Conservation (phyloP, 2,888 invertebrate genomes). For the Ophraella communa region DNA sequence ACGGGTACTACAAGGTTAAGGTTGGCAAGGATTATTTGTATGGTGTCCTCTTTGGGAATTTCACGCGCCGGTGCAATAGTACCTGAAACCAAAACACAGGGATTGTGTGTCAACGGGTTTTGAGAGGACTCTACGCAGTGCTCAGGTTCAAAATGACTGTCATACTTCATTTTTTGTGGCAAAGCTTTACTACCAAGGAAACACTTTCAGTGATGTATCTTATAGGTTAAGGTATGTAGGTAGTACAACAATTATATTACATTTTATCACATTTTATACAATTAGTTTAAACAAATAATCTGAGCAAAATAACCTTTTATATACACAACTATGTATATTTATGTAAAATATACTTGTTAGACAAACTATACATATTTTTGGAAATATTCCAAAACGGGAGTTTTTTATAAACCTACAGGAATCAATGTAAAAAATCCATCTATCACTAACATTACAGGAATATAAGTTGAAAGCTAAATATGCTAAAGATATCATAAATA, state of each 20-base stretch:
- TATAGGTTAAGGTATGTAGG: slow-evolving; percentile 6
- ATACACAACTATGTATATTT: not conserved
- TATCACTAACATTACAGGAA: no score
- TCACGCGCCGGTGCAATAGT: slow-evolving; percentile 92
- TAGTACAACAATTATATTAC: not conserved
- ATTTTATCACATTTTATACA: not conserved
- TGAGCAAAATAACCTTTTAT: not conserved
- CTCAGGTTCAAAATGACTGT: slow-evolving; percentile 32
- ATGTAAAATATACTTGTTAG: no score
- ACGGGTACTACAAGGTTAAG: slow-evolving; percentile 93
- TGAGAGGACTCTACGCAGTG: slow-evolving; percentile 27
- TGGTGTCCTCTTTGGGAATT: slow-evolving; percentile 82
- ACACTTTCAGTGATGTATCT: slow-evolving; percentile 2
- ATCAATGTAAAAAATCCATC: no score
- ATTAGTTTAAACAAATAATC: not conserved
- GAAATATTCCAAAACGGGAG: no score
- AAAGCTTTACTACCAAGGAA: slow-evolving; percentile 29
- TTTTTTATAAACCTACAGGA: no score
- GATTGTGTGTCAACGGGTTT: slow-evolving; percentile 39
- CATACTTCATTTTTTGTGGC: slow-evolving; percentile 33
- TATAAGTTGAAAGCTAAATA: no score
- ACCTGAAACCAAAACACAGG: slow-evolving; percentile 76
- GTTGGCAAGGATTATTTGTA: slow-evolving; percentile 87
- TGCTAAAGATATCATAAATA: no score
- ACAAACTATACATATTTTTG: not conserved